A percentile compares a stretch with the other conserved stretches of the same genome.
Conservation (phyloP, 2,797 vertebrate species). For the Cirrhinus molitorella region DNA sequence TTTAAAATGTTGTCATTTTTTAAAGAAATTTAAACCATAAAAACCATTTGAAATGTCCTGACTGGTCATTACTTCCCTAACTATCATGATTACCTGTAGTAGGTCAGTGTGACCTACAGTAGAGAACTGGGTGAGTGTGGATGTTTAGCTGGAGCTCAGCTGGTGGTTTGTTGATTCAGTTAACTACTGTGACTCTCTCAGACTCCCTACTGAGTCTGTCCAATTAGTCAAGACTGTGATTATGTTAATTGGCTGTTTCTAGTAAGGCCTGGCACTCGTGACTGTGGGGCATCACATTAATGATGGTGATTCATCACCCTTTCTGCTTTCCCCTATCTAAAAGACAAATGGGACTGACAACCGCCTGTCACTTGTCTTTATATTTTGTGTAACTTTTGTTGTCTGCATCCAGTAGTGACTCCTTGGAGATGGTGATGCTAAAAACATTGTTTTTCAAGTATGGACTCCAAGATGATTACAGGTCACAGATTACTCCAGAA, state of each 20-base stretch:
- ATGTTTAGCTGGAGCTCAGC: slow-evolving; percentile 56
- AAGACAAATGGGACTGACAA: slow-evolving; percentile 27
- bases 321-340: background rate
- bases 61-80: background rate
- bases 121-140: slow-evolving; percentile 36
- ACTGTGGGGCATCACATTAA: slow-evolving; percentile 41
- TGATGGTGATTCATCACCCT: slow-evolving; percentile 43
- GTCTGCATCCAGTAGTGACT: background rate
- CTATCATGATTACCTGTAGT: background rate
- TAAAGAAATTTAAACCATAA: too few relatives aligned
- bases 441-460: background rate
- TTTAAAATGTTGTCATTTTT: too few relatives aligned
- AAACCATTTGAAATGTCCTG: too few relatives aligned
- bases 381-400: background rate
- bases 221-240: slow-evolving; percentile 35
- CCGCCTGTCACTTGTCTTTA: slow-evolving; percentile 27
- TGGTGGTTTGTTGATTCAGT: slow-evolving; percentile 49
- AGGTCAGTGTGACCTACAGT: background rate
- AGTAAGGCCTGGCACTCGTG: slow-evolving; percentile 14
- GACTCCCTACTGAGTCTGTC: slow-evolving; percentile 29
- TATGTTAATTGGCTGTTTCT: slow-evolving; percentile 50
- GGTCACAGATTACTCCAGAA: background rate
- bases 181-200: slow-evolving; percentile 34
- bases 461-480: background rate
- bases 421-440: background rate